These are phyloP conservation scores for Entelurus aequoreus DNA, from an alignment of 2,113 vertebrate species.

Conservation along the genomic window DNA sequence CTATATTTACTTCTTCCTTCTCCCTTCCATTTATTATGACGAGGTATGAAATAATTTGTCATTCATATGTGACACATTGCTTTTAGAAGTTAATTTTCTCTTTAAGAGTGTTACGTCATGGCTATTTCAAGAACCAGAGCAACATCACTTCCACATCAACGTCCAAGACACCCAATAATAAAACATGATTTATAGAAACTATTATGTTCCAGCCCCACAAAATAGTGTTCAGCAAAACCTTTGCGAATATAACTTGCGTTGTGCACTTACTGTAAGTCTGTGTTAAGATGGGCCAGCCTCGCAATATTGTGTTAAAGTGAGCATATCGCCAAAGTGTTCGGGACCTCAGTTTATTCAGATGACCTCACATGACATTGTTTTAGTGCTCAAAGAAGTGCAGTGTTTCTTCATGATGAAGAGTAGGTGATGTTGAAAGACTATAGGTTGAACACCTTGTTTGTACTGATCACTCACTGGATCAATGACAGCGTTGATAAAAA, in stretches of 20 bases:
- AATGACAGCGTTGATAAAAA: constrained; percentile 19
- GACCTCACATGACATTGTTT: too few relatives aligned
- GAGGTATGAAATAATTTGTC: neutral
- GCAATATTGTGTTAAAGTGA: too few relatives aligned
- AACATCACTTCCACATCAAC: constrained; percentile 4
- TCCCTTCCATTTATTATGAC: neutral
- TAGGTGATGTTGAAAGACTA: neutral
- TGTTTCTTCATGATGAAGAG: neutral
- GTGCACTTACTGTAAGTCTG: neutral
- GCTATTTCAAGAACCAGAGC: constrained; percentile 6
- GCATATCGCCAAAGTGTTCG: too few relatives aligned
- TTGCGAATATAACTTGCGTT: neutral
- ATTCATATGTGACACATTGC: neutral
- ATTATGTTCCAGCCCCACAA: neutral
- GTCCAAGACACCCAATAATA: neutral
- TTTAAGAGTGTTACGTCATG: constrained; percentile 4
- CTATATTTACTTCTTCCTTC: neutral
- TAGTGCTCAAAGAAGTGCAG: too few relatives aligned
- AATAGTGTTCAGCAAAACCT: neutral
- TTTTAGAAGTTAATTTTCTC: constrained; percentile 8
- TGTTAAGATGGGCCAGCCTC: too few relatives aligned
- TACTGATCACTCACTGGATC: constrained; percentile 17
- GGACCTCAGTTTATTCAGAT: too few relatives aligned
- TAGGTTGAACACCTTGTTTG: constrained; percentile 4
- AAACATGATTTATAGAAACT: constrained; percentile 6